Base-by-base conservation (phyloP, 2,888 invertebrate genomes). In the Macrophya alboannulata region DNA sequence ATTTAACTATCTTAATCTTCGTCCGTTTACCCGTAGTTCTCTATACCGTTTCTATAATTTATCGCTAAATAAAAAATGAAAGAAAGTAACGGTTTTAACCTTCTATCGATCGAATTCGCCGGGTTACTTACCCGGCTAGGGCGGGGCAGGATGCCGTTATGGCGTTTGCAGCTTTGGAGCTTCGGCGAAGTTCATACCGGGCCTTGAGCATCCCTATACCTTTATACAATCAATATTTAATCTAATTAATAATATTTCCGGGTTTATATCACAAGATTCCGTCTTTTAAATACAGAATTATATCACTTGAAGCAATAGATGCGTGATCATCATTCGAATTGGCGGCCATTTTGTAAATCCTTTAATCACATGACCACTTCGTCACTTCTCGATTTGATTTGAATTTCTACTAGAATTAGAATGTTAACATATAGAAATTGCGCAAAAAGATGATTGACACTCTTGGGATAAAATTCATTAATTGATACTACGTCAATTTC, bases 141-240 rank as follows among this genome's bases (percentile, higher is more conserved):
- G 93, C 92, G 92, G 92, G 93, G 92, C 93, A 92, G 93, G 93
- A 93, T 93, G 93, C 92, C 93, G 93, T 92, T 91, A 85, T 86
- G 85, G 86, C 87, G 65, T 40, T 65, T 83, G 68, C 48, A 37
- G 48, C 43, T 83, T 83, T 48, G 51, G 31, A 83, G 71, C 43
- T 51, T 71, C 48, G 15, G 40, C 43, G 17, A 31, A 45, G 25
- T 59, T 48, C 55, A 3, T 62, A 81, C 43, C 12, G 15, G 9
- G 10, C 17, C 4, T 31, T 10, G 4, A 77, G 51, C 51, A 0
- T 10, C 31, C 21, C 17, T 37, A 55, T 31, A 15, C 17, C 17
- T 8, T 51, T 55, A 12, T 31, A 51, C 21, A 51, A 51, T 17
- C 31, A 0, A 77, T 17, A 5, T 17, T 31, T 55, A 15, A n/a